phyloP scores from a whole-genome alignment of 2,888 invertebrate genomes.

The Machimus rusticus region DNA sequence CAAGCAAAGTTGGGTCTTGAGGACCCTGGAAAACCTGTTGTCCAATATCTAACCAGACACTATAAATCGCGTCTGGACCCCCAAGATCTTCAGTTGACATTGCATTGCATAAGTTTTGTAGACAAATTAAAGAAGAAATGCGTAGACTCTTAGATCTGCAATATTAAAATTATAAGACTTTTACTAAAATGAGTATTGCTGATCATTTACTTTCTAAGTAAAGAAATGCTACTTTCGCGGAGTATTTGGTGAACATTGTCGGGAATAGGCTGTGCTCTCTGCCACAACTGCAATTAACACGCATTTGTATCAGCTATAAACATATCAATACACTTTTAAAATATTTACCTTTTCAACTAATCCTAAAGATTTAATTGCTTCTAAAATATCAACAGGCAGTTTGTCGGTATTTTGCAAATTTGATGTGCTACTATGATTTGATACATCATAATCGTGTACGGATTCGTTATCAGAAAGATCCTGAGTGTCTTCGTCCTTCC shows the following conservation, averaged over 20 bases:
- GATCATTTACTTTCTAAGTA: slow-evolving; percentile 64
- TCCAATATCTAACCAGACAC: slow-evolving; percentile 73
- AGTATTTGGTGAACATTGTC: slow-evolving; percentile 67
- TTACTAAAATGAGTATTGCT: background rate
- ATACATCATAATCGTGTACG: slow-evolving; percentile 58
- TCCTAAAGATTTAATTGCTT: slow-evolving; percentile 68
- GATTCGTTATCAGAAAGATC: slow-evolving; percentile 63
- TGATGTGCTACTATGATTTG: slow-evolving; percentile 49
- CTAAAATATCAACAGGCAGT: slow-evolving; percentile 68
- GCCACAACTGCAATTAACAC: slow-evolving; percentile 52
- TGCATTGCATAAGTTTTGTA: slow-evolving; percentile 73
- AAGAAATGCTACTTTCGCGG: slow-evolving; percentile 63
- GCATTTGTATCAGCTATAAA: background rate
- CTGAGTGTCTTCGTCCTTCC: slow-evolving; percentile 63
- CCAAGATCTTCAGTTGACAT: slow-evolving; percentile 72
- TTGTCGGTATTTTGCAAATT: slow-evolving; percentile 62
- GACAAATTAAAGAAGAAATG: slow-evolving; percentile 72
- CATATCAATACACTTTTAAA: slow-evolving; percentile 54
- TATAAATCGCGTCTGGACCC: slow-evolving; percentile 69
- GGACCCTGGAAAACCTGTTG: slow-evolving; percentile 69
- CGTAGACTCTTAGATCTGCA: slow-evolving; percentile 66
- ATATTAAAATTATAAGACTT: background rate
- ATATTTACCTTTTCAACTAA: slow-evolving; percentile 69
- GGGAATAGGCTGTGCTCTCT: slow-evolving; percentile 61
- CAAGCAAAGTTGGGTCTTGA: slow-evolving; percentile 67